Base-by-base conservation (phyloP, 2,797 vertebrate species). In the Glossophaga mutica region DNA sequence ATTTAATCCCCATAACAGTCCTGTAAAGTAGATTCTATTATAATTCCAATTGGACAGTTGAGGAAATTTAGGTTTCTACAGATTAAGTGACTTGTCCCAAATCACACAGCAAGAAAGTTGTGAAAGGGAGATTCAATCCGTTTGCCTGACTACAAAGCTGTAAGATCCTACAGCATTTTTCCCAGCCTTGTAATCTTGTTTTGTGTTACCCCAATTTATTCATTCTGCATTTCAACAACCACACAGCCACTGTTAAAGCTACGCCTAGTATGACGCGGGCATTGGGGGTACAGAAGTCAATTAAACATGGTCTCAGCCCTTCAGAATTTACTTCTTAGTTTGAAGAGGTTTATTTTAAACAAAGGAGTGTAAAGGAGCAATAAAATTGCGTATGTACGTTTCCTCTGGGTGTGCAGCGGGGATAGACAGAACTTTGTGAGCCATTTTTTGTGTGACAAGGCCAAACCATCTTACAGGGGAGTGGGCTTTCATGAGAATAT, bases 1-100 rank as follows among this genome's bases (percentile, higher is more conserved):
- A 79, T 90, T 90, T 90, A 87, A 90, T 90, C 32, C 19, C 67
- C 9, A 78, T 37, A 52, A 50, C 10, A 39, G 55, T 76, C 48
- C 14, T 55, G 29, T 62, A 70, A 55, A 65, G n/a, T 83, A 83
- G 44, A 83, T 44, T 48, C 48, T 86, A 6, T 50, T 50, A 44
- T 26, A 86, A 71, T 46, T 37, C 26, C 48, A 59, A 18, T 74
- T 93, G 89, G 34, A 96, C 44, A 59, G 46, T 44, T 57, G 67
- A 68, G 57, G 3, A 93, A 87, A 89, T 32, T 78, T 59, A 89
- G 22, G 14, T 15, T 89, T 39, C 42, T 48, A 62, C 16, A 87
- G 73, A 48, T 48, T 76, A 73, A 86, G 81, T 50, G 70, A 29
- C 6, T 91, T 81, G 50, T 19, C 44, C 16, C 52, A 91, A 91